Base-by-base conservation (phyloP, 2,888 invertebrate genomes). In the Phortica magna region DNA sequence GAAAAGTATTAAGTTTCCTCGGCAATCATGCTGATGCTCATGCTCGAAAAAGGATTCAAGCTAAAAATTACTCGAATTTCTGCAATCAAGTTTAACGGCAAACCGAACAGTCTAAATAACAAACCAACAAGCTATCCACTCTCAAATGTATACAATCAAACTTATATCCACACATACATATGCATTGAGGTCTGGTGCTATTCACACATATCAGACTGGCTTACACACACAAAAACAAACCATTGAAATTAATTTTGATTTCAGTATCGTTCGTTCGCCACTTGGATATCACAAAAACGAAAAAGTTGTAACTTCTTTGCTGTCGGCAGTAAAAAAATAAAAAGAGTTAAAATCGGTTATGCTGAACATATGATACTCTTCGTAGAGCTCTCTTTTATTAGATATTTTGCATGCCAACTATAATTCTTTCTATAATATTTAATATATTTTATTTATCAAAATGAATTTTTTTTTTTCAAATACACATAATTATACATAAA, bases 41-140 rank as follows among this genome's bases (percentile, higher is more conserved):
- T 67, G 67, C 43, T 48, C 19, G 31, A 71, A 71, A 71, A 53
- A 31, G 39, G 31, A 53, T 12, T 71, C 53, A 71, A 31, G 31
- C n/a, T 1, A 70, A 48, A 7, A 5, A 14, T 1, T n/a, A 19
- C 19, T 70, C 68, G 22, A 71, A 55, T 55, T 55, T 22, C 39
- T 14, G 70, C n/a, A 71, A 53, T 71, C 55, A 71, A 71, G 22
- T 71, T 71, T 71, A 71, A 71, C 53, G 55, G 70, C 68, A 67
- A 39, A 39, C 14, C 10, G 17, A 17, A n/a, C 65, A 41, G 39
- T 7, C 42, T 14, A 65, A 39, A 12, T 12, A 39, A 65, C 65
- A 39, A 7, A 65, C 41, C 7, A 39, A 65, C 65, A 14, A 12
- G 17, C 65, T 12, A 55, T 55, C 55, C 55, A 7, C 55, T 55